Conservation (phyloP, 2,888 invertebrate genomes). For the Cataglyphis altisquamis region DNA sequence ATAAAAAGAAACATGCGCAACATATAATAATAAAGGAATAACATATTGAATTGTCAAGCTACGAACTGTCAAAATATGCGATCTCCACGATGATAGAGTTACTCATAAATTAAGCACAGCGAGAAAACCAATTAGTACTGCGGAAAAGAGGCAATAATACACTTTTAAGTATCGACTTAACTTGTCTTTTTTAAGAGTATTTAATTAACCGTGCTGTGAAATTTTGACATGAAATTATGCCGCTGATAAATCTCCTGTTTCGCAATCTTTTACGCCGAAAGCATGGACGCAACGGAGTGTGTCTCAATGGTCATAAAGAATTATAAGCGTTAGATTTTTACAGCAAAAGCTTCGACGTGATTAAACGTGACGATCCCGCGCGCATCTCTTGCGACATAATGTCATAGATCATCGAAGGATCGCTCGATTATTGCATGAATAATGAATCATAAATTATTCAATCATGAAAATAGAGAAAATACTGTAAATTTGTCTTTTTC, state of each 20-base stretch:
- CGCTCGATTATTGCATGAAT: conserved; percentile 1
- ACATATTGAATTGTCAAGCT: no score
- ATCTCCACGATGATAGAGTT: no score
- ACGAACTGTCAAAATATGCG: no score
- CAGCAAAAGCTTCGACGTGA: not conserved
- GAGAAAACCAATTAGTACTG: no score
- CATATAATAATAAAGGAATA: no score
- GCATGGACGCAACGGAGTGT: not conserved
- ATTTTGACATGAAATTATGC: conserved; percentile 50
- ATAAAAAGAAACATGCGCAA: no score
- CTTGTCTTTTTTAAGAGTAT: not conserved
- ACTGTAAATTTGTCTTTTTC: not conserved
- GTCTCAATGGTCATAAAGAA: conserved; percentile 29
- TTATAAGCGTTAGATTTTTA: not conserved
- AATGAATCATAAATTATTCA: conserved; percentile 25
- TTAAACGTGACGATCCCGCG: conserved; percentile 31
- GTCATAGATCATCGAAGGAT: conserved; percentile 40
- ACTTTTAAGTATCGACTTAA: no score
- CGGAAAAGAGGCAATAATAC: no score
- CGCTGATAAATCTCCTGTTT: conserved; percentile 51
- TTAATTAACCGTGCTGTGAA: conserved; percentile 8
- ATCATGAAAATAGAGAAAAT: conserved; percentile 4
- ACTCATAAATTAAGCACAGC: no score
- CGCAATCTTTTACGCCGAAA: conserved; percentile 54
- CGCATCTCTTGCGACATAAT: conserved; percentile 40